Evolutionary conservation across 2,113 vertebrate genomes (phyloP), one percentile per base, ranked within the genome.

Genomic region (Oreotrochilus melanogaster): DNA sequence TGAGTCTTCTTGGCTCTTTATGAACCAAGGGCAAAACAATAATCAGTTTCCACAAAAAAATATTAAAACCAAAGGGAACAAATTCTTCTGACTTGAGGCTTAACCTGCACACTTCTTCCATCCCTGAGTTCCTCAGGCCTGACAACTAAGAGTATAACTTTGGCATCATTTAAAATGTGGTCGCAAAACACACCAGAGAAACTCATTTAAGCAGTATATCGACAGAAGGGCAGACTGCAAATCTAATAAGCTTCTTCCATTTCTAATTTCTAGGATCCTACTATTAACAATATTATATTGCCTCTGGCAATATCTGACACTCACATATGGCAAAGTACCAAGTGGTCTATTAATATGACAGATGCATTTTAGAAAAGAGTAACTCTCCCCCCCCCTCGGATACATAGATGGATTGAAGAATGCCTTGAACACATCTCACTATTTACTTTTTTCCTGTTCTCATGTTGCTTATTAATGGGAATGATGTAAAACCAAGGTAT

Each of bases 311-410:
- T 89, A 89, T 86, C 84, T 95, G 89, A 89, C 89, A 89, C 47
- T 73, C 66, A 17, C 42, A 88, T 79, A 83, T 84, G 71, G 53
- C 74, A 96, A 24, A 62, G 67, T 86, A 86, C 86, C 93, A 93
- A 97, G 78, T 84, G 69, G 27, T 82, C 66, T 92, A 71, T 90
- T 94, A 93, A 84, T 81, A 84, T 88, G 86, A 94, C 84, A 95
- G 75, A 78, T 72, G 78, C 19, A 67, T 78, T 88, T 88, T 60
- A 69, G 76, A 71, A 80, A 93, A 93, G 57, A 74, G 7, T 79
- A 60, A 73, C 65, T 95, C 78, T 93, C 56, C 92, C 30, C 60
- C 43, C 31, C 18, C 42, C 71, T 97, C 1, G 7, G 72, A 81
- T 93, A 54, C 54, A 60, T 7, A 81, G 66, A 87, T 58, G 43